Percentiles rank a stretch among this genome's conserved stretches.
phyloP scores from a whole-genome alignment of 2,113 vertebrate genomes.

The Tinamus guttatus region DNA sequence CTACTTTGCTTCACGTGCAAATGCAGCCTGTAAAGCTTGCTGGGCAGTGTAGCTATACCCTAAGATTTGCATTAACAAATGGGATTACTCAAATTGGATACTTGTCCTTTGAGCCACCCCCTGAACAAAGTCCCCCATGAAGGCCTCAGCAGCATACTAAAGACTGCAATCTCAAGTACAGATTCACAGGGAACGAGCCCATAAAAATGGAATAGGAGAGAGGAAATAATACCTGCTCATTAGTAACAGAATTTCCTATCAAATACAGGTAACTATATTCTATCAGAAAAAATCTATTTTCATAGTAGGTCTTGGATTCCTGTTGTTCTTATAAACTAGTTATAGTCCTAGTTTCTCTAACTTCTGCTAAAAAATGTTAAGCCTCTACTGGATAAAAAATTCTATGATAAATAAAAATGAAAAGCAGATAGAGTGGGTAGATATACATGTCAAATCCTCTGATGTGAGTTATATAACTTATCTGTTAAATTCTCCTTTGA shows the following conservation, averaged over 20 bases:
- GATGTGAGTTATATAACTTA: not conserved
- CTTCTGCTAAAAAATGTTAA: not conserved
- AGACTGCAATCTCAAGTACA: not conserved
- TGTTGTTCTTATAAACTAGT: not conserved
- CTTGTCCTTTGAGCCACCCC: not conserved
- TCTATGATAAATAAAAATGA: not conserved
- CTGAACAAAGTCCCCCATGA: not conserved
- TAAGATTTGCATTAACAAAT: not conserved
- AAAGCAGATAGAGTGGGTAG: not conserved
- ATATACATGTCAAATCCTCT: not conserved
- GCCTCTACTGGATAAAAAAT: not conserved
- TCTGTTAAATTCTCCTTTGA: not conserved
- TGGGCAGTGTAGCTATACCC: not conserved
- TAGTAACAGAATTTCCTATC: not conserved
- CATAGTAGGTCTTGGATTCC: not conserved
- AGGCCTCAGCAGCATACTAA: not conserved
- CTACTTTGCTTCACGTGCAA: not conserved
- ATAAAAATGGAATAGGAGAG: not conserved
- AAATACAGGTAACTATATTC: not conserved
- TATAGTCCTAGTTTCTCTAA: not conserved
- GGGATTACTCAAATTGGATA: not conserved
- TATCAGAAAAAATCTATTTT: not conserved
- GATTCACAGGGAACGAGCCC: not conserved
- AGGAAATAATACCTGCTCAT: not conserved
- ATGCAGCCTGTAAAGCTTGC: not conserved